Evolutionary conservation across 2,888 invertebrate species (phyloP).

Genomic region (Hedya salicella): DNA sequence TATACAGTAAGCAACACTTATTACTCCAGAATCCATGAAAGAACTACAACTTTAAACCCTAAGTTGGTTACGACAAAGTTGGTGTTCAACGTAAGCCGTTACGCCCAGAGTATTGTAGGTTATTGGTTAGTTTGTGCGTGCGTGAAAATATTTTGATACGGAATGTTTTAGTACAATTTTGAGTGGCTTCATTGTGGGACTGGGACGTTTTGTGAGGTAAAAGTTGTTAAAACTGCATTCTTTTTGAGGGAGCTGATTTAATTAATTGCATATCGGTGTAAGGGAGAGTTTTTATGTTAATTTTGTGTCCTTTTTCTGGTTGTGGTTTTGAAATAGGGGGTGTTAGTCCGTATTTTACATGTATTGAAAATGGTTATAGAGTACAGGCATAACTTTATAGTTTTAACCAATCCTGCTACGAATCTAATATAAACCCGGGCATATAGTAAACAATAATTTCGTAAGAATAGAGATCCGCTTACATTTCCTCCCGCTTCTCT

Average conservation of each 20-base stretch:
- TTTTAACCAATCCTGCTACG: not conserved
- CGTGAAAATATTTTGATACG: constrained; percentile 46
- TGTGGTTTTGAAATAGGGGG: too few relatives aligned
- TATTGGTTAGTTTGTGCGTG: constrained; percentile 36
- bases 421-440: not conserved
- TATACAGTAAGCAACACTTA: constrained; percentile 40
- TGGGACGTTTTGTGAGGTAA: constrained; percentile 27
- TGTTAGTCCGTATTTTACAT: too few relatives aligned
- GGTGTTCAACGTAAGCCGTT: not conserved
- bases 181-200: constrained; percentile 45
- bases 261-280: not conserved
- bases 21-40: constrained; percentile 14
- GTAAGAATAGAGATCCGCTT: not conserved
- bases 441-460: not conserved
- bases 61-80: not conserved
- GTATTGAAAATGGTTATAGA: too few relatives aligned
- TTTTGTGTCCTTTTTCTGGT: too few relatives aligned
- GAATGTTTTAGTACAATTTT: constrained; percentile 38
- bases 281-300: not conserved
- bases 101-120: constrained; percentile 23
- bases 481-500: not conserved
- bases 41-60: not conserved
- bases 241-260: not conserved
- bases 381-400: too few relatives aligned
- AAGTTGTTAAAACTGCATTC: constrained; percentile 10